Conservation (phyloP, 2,888 invertebrate species). For the Corbicula japonica region DNA sequence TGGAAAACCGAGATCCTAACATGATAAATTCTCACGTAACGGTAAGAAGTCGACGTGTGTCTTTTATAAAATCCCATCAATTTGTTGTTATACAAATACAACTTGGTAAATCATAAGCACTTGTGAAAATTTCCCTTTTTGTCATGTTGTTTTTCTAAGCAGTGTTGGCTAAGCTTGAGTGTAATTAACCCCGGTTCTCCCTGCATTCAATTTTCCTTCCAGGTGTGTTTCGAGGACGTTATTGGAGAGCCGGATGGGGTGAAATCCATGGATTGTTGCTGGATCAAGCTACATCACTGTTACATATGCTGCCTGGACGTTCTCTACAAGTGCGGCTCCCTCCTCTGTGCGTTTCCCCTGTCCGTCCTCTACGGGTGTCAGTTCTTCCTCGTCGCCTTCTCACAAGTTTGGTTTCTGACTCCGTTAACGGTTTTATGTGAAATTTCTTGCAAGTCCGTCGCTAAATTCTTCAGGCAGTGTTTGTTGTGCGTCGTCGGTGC, state of each 20-base stretch:
- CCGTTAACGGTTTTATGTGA: slow-evolving; percentile 9
- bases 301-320: slow-evolving; percentile 44
- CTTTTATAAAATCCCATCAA: too few species aligned
- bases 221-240: slow-evolving; percentile 55
- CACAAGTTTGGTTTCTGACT: slow-evolving; percentile 33
- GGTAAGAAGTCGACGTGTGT: background rate
- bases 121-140: too few species aligned
- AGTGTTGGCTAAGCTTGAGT: background rate
- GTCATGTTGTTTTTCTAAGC: background rate
- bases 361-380: slow-evolving; percentile 27
- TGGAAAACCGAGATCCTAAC: slow-evolving; percentile 18
- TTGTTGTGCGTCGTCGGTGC: slow-evolving; percentile 9
- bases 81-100: too few species aligned
- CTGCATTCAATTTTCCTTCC: background rate
- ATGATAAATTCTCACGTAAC: slow-evolving; percentile 11
- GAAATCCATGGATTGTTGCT: slow-evolving; percentile 31
- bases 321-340: slow-evolving; percentile 17
- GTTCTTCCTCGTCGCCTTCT: slow-evolving; percentile 6
- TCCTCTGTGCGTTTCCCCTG: slow-evolving; percentile 19
- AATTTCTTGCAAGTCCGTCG: slow-evolving; percentile 15
- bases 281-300: slow-evolving; percentile 27
- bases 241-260: slow-evolving; percentile 32
- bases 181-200: background rate
- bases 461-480: slow-evolving; percentile 5
- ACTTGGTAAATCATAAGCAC: too few species aligned